Evolutionary conservation across 2,113 vertebrate genomes (phyloP).

Genomic region (Apaloderma vittatum): DNA sequence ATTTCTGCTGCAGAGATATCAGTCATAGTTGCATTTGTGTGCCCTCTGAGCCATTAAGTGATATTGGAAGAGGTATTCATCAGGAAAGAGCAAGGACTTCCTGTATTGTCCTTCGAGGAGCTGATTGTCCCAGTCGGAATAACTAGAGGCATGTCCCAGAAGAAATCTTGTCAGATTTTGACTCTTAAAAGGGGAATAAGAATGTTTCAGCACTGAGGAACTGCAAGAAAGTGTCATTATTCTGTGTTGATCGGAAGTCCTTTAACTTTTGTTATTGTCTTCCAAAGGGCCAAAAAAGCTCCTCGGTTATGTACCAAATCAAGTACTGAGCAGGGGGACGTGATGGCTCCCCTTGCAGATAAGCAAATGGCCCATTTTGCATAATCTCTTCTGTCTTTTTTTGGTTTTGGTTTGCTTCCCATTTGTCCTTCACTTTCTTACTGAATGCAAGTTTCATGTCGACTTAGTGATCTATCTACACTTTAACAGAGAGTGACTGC

Average conservation of each 20-base stretch:
- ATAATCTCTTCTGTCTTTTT: neutral
- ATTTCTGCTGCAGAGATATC: neutral
- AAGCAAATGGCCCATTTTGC: neutral
- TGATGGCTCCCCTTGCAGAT: neutral
- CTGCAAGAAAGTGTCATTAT: neutral
- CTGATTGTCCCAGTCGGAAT: neutral
- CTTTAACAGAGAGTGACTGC: neutral
- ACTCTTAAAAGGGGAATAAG: neutral
- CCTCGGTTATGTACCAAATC: neutral
- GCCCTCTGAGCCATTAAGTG: neutral
- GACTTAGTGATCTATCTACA: neutral
- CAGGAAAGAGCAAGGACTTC: neutral
- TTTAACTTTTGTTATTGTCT: neutral
- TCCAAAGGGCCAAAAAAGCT: neutral
- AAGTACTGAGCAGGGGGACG: neutral
- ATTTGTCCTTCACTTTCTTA: neutral
- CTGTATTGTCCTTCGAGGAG: neutral
- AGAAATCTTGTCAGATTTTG: neutral
- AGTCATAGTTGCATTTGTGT: neutral
- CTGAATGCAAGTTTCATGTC: neutral
- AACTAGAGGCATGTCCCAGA: neutral
- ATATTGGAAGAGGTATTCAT: neutral
- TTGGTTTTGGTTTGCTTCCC: neutral
- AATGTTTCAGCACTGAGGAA: neutral
- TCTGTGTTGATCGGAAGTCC: neutral